Base-by-base conservation (phyloP, 2,797 vertebrate genomes). In the Podarcis lilfordi region DNA sequence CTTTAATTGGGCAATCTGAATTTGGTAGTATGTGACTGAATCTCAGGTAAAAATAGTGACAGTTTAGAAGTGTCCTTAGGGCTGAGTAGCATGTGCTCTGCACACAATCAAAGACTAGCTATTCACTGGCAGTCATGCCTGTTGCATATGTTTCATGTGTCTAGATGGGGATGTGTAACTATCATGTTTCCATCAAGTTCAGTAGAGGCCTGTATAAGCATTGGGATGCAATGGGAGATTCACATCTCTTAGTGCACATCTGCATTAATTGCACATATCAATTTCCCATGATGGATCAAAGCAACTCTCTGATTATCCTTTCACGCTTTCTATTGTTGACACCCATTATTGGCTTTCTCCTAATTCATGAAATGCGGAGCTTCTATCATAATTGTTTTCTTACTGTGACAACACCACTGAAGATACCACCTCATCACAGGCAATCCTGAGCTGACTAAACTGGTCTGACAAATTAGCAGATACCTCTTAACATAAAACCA, bases 401-500 rank as follows among this genome's bases (percentile, higher is more conserved):
- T 21, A 0, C 50, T 89, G 19, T 37, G 9, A 27, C 11, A 37
- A 84, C 1, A 37, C 29, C 1, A 8, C 69, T 71, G 32, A 66
- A 77, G 21, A 4, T 77, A 29, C 45, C 0, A 1, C 29, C 82
- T 11, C 0, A 5, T 81, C 86, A 40, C n/a, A 10, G 27, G 9
- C 80, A 79, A n/a, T 71, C n/a, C 13, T 45, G 40, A 83, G 40
- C 37, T 71, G 17, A 9, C 61, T 78, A 29, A 35, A 78, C 21
- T 68, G 40, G 29, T 43, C 29, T 86, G 40, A 69, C 29, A 80
- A 88, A 93, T 88, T 59, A 0, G 1, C 76, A 8, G 0, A 1
- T 61, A 25, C 80, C 84, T 68, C 32, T 86, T 80, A 92, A 87
- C 43, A 66, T 45, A 75, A 55, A 55, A 55, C 50, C 4, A 55